phyloP scores from a whole-genome alignment of 2,888 invertebrate species.

The Himalopsyche kuldschensis region DNA sequence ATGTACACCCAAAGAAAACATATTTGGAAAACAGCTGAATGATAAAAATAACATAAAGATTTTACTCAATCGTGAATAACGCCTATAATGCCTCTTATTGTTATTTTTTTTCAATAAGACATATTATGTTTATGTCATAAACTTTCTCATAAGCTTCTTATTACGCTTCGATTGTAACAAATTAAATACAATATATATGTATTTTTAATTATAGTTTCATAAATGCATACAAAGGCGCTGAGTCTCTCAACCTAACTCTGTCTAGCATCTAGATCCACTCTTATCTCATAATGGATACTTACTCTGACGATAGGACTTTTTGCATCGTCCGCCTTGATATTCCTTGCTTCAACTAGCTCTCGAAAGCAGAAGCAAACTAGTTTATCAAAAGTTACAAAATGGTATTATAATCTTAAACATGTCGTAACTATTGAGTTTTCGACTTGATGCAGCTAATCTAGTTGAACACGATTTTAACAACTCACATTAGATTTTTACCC shows the following conservation, averaged over 20 bases:
- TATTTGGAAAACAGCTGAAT: too few relatives aligned
- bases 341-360: not conserved
- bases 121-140: too few relatives aligned
- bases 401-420: not conserved
- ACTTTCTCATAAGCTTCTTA: too few relatives aligned
- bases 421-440: not conserved
- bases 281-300: slow-evolving; percentile 35
- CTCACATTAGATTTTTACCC: too few relatives aligned
- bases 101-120: too few relatives aligned
- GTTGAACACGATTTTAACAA: too few relatives aligned
- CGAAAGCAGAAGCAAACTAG: not conserved
- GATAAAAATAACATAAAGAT: too few relatives aligned
- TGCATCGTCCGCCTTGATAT: not conserved
- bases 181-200: too few relatives aligned
- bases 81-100: too few relatives aligned
- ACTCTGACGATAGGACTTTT: not conserved
- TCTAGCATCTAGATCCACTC: not conserved
- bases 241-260: not conserved
- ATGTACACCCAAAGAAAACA: too few relatives aligned
- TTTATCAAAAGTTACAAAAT: not conserved
- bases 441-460: not conserved
- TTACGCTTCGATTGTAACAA: too few relatives aligned
- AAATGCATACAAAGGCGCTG: not conserved
- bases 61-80: too few relatives aligned
- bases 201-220: not conserved